Conservation (phyloP, 1,140 invertebrate species). For the Bombyx mori region DNA sequence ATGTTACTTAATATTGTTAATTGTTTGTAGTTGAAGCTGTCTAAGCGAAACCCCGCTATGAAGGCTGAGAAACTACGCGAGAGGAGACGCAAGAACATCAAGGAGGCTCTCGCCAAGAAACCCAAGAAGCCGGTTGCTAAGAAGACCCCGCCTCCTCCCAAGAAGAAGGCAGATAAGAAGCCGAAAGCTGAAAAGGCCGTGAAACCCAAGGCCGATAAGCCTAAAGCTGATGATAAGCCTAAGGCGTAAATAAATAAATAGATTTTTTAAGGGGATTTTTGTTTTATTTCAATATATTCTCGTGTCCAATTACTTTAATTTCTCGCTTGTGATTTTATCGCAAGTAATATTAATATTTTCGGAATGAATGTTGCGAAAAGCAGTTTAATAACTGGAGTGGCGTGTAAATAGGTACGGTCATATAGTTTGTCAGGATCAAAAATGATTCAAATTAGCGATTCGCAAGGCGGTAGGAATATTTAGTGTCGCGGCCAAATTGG, state of each 20-base stretch:
- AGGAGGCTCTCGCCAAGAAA: constrained; percentile 72
- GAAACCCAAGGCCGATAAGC: constrained; percentile 13
- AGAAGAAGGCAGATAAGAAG: constrained; percentile 48
- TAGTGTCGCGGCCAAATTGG: too few species aligned
- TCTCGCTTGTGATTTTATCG: too few species aligned
- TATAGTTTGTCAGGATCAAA: too few species aligned
- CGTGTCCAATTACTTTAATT: neutral
- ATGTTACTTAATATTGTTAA: neutral
- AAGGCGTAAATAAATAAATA: constrained; percentile 21
- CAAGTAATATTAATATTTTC: too few species aligned
- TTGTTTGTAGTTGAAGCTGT: constrained; percentile 69
- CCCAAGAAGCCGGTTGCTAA: constrained; percentile 58
- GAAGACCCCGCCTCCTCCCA: constrained; percentile 50
- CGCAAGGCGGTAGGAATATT: too few species aligned
- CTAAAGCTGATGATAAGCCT: constrained; percentile 6
- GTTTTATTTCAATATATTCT: neutral
- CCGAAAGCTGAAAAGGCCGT: constrained; percentile 21
- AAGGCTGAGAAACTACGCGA: constrained; percentile 68
- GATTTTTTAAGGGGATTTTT: neutral
- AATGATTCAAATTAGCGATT: too few species aligned
- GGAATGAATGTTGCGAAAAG: too few species aligned
- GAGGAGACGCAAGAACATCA: constrained; percentile 67
- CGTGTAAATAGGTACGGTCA: too few species aligned
- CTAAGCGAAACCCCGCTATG: constrained; percentile 63
- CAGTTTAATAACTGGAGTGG: too few species aligned